A percentile compares a stretch with the other conserved stretches of the same genome.
Evolutionary conservation across 1,140 invertebrate species (phyloP).

Genomic region (Drosophila miranda): DNA sequence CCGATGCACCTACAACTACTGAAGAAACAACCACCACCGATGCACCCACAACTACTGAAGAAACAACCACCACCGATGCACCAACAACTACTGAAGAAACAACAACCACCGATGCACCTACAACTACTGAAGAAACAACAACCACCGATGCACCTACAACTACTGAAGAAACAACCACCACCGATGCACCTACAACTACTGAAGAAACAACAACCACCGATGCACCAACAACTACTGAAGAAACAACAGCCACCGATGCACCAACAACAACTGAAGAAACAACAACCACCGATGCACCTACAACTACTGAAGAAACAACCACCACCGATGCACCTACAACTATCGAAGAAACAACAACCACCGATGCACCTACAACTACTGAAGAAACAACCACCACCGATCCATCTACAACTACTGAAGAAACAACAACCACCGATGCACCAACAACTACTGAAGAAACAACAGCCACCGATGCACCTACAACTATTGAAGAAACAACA

Average conservation of each 20-base stretch:
- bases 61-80: not conserved
- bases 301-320: not conserved
- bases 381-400: not conserved
- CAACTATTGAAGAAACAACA: not conserved
- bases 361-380: not conserved
- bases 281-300: conserved; percentile 1
- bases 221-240: no score
- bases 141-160: not conserved
- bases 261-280: not conserved
- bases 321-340: not conserved
- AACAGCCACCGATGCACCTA: not conserved
- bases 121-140: not conserved
- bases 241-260: not conserved
- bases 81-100: not conserved
- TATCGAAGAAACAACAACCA: not conserved
- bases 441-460: not conserved
- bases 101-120: not conserved
- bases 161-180: not conserved
- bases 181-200: not conserved
- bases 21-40: not conserved
- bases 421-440: not conserved
- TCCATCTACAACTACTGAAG: not conserved
- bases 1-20: not conserved
- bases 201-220: not conserved
- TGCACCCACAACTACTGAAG: not conserved